Evolutionary conservation across 2,888 invertebrate species (phyloP), one percentile per base, ranked within the genome.

Genomic region (Phymatocera aterrima): DNA sequence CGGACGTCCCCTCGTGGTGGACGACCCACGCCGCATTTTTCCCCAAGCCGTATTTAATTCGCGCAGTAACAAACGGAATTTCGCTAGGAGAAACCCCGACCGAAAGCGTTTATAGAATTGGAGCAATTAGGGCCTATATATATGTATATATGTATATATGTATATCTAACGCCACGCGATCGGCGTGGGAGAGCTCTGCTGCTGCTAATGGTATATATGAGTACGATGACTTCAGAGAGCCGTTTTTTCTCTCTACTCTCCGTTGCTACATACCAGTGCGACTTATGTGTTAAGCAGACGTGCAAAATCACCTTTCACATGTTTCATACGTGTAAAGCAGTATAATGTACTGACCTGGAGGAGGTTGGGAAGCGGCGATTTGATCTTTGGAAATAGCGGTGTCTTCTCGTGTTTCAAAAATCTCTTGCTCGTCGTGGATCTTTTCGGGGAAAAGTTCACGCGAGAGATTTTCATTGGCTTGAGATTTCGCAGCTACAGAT

Each of bases 391-490:
- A 24, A 24, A n/a, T n/a, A n/a, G n/a, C 48, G 48, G 31, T 2
- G 5, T 28, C 31, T n/a, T 70, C 31, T 31, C 18, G 31, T 3
- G 10, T n/a, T 4, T 72, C 57, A 21, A 40, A 60, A 28, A 84
- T 82, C 80, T 81, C 83, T 54, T 77, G 84, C 78, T 83, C 88
- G 81, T 88, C 88, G 79, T 84, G 85, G 79, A 84, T 84, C 74
- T 86, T 85, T 77, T 87, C 87, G 18, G 84, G 83, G 77, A 87
- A 85, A 79, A 85, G 84, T 72, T 87, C 83, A 46, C 85, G 84
- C 37, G 83, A 83, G 68, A 84, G 81, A 82, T 84, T 81, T 4
- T 81, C 83, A 40, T 82, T 79, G 1, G 80, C 85, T 75, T 84
- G 84, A 46, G 91, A n/a, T n/a, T n/a, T 89, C 24, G 91, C 79